phyloP scores from a whole-genome alignment of 1,140 invertebrate species.

The Littorina saxatilis region DNA sequence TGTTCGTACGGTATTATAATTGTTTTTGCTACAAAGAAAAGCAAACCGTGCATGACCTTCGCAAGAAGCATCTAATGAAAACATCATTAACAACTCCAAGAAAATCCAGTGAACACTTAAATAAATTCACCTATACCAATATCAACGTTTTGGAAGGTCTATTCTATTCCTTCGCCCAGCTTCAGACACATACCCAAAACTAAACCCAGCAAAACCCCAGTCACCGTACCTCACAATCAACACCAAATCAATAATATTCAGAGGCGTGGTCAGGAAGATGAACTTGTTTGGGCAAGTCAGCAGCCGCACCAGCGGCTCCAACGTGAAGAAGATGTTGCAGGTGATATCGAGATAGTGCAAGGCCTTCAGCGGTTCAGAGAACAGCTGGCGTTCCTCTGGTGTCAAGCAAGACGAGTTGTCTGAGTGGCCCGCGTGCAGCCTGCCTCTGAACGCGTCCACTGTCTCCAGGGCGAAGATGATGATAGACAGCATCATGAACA shows the following conservation, averaged over 20 bases:
- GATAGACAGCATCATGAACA: constrained; percentile 42
- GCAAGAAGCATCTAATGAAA: too few species aligned
- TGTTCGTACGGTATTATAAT: too few species aligned
- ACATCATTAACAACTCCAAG: too few species aligned
- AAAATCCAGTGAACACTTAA: too few species aligned
- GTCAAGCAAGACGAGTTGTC: background rate
- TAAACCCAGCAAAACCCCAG: too few species aligned
- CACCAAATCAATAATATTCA: constrained; percentile 42
- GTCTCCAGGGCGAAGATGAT: constrained; percentile 40
- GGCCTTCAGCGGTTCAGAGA: constrained; percentile 22
- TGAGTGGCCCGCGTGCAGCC: background rate
- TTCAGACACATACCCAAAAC: too few species aligned
- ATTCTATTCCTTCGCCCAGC: too few species aligned
- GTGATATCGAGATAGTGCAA: constrained; percentile 39
- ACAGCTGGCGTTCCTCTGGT: background rate
- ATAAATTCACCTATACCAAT: too few species aligned
- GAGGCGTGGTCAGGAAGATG: constrained; percentile 21
- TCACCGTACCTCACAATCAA: constrained; percentile 29
- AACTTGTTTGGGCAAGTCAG: constrained; percentile 32
- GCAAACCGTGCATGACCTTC: too few species aligned
- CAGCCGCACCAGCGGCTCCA: constrained; percentile 31
- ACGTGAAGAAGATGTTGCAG: constrained; percentile 41
- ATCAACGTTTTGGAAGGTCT: too few species aligned
- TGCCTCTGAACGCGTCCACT: constrained; percentile 32
- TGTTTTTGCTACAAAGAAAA: too few species aligned